Evolutionary conservation across 2,113 vertebrate genomes (phyloP).

Genomic region (Muscicapa adusta): DNA sequence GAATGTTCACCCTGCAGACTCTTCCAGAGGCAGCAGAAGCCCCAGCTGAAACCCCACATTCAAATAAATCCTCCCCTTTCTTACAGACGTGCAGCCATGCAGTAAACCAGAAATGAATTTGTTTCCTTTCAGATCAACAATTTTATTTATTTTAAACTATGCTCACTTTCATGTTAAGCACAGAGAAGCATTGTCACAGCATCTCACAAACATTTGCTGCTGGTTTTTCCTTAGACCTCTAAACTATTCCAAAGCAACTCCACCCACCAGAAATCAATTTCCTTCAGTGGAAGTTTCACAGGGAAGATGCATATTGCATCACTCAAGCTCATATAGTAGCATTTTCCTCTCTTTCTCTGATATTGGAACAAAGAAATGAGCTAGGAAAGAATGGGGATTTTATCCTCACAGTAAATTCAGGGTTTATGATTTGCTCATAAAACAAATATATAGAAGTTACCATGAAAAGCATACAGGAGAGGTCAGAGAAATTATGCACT

Average conservation of each 20-base stretch:
- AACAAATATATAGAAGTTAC: neutral
- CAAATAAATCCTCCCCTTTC: neutral
- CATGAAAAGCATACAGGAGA: neutral
- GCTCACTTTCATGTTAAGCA: neutral
- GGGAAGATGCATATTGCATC: neutral
- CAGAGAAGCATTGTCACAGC: neutral
- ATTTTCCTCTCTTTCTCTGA: neutral
- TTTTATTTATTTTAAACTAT: neutral
- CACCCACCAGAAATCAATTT: neutral
- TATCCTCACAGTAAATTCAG: neutral
- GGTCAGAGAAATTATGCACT: neutral
- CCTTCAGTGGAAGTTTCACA: neutral
- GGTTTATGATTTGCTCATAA: neutral
- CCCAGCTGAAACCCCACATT: neutral
- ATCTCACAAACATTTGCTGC: neutral
- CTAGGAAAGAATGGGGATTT: neutral
- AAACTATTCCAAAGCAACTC: neutral
- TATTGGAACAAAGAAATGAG: neutral
- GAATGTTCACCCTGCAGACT: constrained; percentile 17
- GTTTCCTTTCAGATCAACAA: neutral
- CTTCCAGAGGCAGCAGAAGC: neutral
- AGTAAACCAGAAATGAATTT: neutral
- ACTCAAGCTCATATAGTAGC: neutral
- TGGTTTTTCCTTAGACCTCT: neutral
- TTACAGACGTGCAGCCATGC: neutral